Base-by-base conservation (phyloP, 2,888 invertebrate genomes). In the Tetramorium bicarinatum region DNA sequence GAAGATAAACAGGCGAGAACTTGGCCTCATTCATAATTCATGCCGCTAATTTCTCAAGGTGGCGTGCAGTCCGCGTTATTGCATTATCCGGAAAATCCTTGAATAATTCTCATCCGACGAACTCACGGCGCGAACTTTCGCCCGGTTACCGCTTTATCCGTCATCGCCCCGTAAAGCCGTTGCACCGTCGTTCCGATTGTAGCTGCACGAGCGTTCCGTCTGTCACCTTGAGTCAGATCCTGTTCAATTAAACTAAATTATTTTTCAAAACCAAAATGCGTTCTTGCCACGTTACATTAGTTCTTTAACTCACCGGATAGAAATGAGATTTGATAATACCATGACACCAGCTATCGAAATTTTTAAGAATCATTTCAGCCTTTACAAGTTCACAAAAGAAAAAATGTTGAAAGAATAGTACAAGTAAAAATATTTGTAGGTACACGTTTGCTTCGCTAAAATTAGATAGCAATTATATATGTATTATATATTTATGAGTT, bases 21-120 rank as follows among this genome's bases (percentile, higher is more conserved):
- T 90, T 84, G 82, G 87, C 56, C 86, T 90, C 90, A 90, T 90
- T 90, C 90, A 90, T 90, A 90, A 90, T 90, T 90, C 90, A 90
- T 90, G 86, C 90, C 89, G 85, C 90, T 90, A 90, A 90, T 90
- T 90, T 90, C 90, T 89, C 89, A 90, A 80, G 77, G 85, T 83
- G 83, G 83, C 82, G 86, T 61, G 59, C 86, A 80, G 83, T 77
- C 87, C 85, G 72, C 88, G 90, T 89, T 89, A 89, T 89, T 89
- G 85, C 90, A 87, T 89, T 90, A 90, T 90, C 90, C 86, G 85
- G 84, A 82, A 89, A 90, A 90, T 90, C 89, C 90, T 88, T 90
- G 90, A 90, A 90, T 90, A 90, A 90, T 90, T 90, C 84, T 86
- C 85, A 84, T 85, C 87, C 84, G 85, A 69, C 85, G 74, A 85